A percentile compares a stretch with the other conserved stretches of the same genome.
These are phyloP conservation scores for Drosophila ambigua DNA, from an alignment of 1,140 invertebrate species.

Conservation along the genomic window DNA sequence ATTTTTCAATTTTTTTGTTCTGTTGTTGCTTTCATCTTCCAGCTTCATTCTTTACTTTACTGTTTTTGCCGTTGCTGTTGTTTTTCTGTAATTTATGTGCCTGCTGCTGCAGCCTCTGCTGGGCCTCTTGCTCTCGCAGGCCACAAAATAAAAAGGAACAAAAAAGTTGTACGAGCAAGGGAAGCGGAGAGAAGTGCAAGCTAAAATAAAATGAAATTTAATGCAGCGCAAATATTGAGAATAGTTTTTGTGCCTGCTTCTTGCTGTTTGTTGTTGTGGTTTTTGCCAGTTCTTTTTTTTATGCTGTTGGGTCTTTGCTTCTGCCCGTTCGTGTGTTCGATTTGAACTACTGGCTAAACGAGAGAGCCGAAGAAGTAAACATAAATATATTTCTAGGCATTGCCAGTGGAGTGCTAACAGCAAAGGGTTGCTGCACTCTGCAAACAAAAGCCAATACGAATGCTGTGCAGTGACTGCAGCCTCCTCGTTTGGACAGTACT, in stretches of 20 bases:
- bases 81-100: constrained; percentile 71
- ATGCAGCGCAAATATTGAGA: constrained; percentile 59
- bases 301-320: constrained; percentile 2
- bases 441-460: no score
- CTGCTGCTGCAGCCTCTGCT: constrained; percentile 39
- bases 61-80: constrained; percentile 36
- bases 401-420: no score
- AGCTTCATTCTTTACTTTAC: constrained; percentile 29
- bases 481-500: no score
- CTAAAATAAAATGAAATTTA: constrained; percentile 47
- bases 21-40: constrained; percentile 30
- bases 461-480: no score
- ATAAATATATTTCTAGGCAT: no score
- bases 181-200: neutral
- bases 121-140: neutral
- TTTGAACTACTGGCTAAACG: neutral
- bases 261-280: neutral
- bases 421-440: no score
- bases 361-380: no score
- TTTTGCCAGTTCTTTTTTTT: constrained; percentile 4
- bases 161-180: constrained; percentile 2
- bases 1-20: constrained; percentile 77
- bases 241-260: constrained; percentile 16
- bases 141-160: constrained; percentile 3
- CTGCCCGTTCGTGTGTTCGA: neutral